Base-by-base conservation (phyloP, 1,140 invertebrate genomes). In the Drosophila micromelanica region DNA sequence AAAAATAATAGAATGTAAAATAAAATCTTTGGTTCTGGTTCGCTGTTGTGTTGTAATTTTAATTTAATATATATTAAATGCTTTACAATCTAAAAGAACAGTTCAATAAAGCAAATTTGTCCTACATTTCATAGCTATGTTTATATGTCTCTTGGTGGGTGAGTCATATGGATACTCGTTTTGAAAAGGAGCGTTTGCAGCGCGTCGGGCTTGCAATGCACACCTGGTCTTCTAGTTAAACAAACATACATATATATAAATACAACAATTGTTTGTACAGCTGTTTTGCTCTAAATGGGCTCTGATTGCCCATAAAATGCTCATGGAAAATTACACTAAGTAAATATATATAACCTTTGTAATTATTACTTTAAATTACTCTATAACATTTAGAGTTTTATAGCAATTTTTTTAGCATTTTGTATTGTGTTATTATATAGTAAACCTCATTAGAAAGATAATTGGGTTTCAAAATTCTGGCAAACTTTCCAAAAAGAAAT, bases 1-100 rank as follows among this genome's bases (percentile, higher is more conserved):
- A 7, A 37, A 9, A 37, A 13, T 32, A 57, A 17, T 52, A 71
- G 37, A 73, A 51, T 65, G 17, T 17, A 15, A 15, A 51, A 15
- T 32, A 11, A 15, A 13, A 51, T 13, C 8, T 48, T 0, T 7
- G 35, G 5, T 17, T 2, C 17, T 17, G 1, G 2, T 27, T 27
- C 23, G 23, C 23, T 27, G 3, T 27, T 27, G 23, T 27, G 3
- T 27, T 27, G 3, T 27, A 27, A 27, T 2, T 27, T 27, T 27
- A 27, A 4, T 5, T 4, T 3, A 5, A 27, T 0, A 27, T 11
- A 32, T 30, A 12, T 15, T 20, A 40, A 40, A 35, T 35, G 32
- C 7, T 8, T 35, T 35, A 8, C 7, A 35, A 2, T 35, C 1
- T 6, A 7, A 5, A 40, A 40, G 2, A 40, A 40, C 1, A 40